A percentile compares a stretch with the other conserved stretches of the same genome.
phyloP scores from a whole-genome alignment of 2,113 vertebrate genomes.

The Melanocharis versteri region DNA sequence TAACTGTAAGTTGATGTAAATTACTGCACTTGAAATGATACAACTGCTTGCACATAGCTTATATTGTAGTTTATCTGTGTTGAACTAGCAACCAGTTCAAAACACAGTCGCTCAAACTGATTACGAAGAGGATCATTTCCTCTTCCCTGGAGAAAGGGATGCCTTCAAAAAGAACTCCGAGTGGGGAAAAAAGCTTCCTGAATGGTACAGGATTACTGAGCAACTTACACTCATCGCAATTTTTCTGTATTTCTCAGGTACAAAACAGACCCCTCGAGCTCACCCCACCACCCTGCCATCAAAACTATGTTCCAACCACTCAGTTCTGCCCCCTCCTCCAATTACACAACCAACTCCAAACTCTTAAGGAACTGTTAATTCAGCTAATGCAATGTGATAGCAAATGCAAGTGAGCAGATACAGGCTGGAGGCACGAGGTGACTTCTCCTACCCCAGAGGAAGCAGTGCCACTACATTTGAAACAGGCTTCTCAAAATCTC shows the following conservation, averaged over 20 bases:
- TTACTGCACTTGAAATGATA: neutral
- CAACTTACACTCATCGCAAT: accelerated
- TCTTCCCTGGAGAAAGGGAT: neutral
- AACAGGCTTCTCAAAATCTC: neutral
- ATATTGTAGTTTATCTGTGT: neutral
- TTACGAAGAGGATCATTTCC: neutral
- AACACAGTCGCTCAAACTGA: neutral
- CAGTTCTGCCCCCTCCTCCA: neutral
- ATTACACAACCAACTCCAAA: neutral
- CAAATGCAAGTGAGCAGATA: accelerated
- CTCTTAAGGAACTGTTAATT: neutral
- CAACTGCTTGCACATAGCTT: neutral
- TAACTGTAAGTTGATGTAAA: neutral
- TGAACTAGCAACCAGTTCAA: neutral
- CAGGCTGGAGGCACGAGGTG: neutral
- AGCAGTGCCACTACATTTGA: neutral
- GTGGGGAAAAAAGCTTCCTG: neutral
- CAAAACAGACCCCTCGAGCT: neutral
- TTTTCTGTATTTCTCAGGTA: neutral
- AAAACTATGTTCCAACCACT: neutral
- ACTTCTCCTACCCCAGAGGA: neutral
- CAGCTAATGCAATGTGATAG: neutral
- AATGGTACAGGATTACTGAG: neutral
- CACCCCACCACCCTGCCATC: neutral
- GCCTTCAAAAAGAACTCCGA: neutral